Conservation (phyloP, 2,113 vertebrate genomes). For the Bucco capensis region DNA sequence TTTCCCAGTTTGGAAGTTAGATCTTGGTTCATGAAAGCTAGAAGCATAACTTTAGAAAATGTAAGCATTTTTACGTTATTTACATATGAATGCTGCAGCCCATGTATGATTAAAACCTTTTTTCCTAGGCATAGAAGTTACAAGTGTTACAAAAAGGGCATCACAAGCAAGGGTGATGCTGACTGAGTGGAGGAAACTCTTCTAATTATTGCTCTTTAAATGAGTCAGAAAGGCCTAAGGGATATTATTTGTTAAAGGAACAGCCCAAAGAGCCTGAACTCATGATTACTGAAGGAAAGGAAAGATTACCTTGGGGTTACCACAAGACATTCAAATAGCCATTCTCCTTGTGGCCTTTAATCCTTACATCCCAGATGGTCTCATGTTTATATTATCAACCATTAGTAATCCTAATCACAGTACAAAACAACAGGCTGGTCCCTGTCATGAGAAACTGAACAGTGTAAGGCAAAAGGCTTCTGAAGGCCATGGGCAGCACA, state of each 20-base stretch:
- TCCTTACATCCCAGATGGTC: not conserved
- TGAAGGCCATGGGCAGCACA: not conserved
- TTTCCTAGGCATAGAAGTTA: not conserved
- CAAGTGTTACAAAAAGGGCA: not conserved
- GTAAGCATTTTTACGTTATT: not conserved
- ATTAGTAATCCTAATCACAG: not conserved
- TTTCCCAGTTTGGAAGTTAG: not conserved
- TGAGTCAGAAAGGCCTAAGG: constrained; percentile 6
- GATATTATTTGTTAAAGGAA: not conserved
- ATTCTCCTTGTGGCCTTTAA: not conserved
- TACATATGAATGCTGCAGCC: not conserved
- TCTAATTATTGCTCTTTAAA: constrained; percentile 16
- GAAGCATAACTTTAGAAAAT: not conserved
- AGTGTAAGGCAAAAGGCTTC: not conserved
- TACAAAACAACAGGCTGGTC: not conserved
- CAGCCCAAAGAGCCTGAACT: not conserved
- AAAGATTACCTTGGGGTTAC: not conserved
- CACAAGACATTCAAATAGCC: not conserved
- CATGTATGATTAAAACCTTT: not conserved
- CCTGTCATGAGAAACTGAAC: not conserved
- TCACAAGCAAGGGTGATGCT: not conserved
- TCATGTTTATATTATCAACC: not conserved
- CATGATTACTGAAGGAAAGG: not conserved
- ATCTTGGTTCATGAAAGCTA: not conserved
- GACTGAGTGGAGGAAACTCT: not conserved